A percentile compares a stretch with the other conserved stretches of the same genome.
phyloP scores from a whole-genome alignment of 1,140 invertebrate genomes.

The Patella vulgata region DNA sequence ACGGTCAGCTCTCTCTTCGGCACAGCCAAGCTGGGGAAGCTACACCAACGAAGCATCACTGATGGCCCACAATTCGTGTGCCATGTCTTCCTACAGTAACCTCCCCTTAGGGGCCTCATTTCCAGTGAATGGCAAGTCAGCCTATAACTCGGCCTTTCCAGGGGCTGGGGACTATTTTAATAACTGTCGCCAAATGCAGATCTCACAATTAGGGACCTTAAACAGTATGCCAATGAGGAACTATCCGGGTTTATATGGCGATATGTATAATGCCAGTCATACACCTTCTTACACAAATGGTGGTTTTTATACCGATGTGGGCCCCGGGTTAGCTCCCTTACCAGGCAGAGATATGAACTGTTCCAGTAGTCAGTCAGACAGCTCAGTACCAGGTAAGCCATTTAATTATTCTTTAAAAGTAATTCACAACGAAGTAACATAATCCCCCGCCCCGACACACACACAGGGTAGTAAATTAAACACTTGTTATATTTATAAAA shows the following conservation, averaged over 20 bases:
- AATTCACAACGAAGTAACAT: neutral
- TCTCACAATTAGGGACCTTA: slow-evolving; percentile 54
- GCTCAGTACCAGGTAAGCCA: slow-evolving; percentile 52
- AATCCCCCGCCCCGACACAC: neutral
- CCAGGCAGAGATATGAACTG: slow-evolving; percentile 55
- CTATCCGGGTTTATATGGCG: slow-evolving; percentile 58
- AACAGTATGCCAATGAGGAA: slow-evolving; percentile 59
- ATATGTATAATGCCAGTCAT: slow-evolving; percentile 58
- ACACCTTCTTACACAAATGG: slow-evolving; percentile 56
- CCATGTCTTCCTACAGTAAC: slow-evolving; percentile 61
- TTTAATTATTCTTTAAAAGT: too few relatives aligned
- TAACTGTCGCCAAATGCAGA: slow-evolving; percentile 61
- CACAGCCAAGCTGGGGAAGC: slow-evolving; percentile 56
- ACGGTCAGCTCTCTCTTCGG: slow-evolving; percentile 41
- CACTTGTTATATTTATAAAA: too few relatives aligned
- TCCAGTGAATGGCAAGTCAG: slow-evolving; percentile 56
- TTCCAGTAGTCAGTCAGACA: slow-evolving; percentile 52
- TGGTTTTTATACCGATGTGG: slow-evolving; percentile 60
- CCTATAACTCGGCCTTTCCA: slow-evolving; percentile 38
- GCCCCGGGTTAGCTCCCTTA: slow-evolving; percentile 51
- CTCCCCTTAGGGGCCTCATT: slow-evolving; percentile 56
- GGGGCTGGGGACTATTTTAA: slow-evolving; percentile 52
- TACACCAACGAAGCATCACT: slow-evolving; percentile 48
- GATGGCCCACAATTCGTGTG: slow-evolving; percentile 55
- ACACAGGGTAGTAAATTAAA: too few relatives aligned